These are phyloP conservation scores for Pocota personata DNA, from an alignment of 2,888 invertebrate species.

Conservation along the genomic window DNA sequence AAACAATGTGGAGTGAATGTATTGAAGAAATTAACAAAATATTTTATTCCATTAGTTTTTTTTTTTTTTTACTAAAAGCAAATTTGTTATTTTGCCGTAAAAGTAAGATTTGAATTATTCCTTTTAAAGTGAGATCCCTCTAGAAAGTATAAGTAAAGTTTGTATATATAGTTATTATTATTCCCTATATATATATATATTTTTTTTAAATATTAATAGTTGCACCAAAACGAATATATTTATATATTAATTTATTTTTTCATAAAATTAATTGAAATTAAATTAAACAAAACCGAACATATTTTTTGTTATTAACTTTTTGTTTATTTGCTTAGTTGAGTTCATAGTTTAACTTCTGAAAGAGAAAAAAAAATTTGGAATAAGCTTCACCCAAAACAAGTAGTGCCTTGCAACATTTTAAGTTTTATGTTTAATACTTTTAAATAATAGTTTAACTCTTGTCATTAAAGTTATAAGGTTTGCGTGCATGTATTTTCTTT, in stretches of 20 bases:
- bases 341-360: constrained; percentile 24
- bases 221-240: constrained; percentile 54
- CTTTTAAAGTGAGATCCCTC: not conserved
- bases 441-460: constrained; percentile 4
- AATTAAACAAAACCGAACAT: constrained; percentile 7
- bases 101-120: constrained; percentile 37
- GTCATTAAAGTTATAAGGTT: constrained; percentile 30
- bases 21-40: constrained; percentile 36
- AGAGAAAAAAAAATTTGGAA: constrained; percentile 38
- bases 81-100: constrained; percentile 18
- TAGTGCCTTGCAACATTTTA: constrained; percentile 57
- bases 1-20: constrained; percentile 71
- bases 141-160: constrained; percentile 23
- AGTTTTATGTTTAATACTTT: not conserved
- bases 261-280: not conserved
- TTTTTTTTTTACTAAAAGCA: constrained; percentile 9
- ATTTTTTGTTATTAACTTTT: constrained; percentile 9
- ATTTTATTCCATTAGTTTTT: constrained; percentile 25
- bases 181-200: not conserved
- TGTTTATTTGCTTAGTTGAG: constrained; percentile 43
- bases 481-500: constrained; percentile 48
- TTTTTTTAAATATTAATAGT: constrained; percentile 24
- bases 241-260: constrained; percentile 4
- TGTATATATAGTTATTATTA: constrained; percentile 48
- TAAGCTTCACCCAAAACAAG: constrained; percentile 27